Conservation (phyloP, 2,797 vertebrate species). For the Neosilurus mollespiculum region DNA sequence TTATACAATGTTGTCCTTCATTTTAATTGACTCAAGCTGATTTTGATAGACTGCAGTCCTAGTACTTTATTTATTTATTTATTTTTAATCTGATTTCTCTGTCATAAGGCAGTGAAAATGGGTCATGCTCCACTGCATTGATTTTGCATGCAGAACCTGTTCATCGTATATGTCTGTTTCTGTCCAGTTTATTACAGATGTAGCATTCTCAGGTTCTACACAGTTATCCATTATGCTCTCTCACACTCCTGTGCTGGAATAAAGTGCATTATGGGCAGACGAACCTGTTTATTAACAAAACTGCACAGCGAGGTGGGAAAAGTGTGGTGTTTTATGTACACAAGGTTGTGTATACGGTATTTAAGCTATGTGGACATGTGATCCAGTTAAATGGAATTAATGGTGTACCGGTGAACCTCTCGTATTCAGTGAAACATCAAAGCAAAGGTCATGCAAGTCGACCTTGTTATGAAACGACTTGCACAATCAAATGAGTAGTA, state of each 20-base stretch:
- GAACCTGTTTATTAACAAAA: conserved; percentile 29
- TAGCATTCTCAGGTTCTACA: background rate
- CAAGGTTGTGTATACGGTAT: background rate
- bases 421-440: too few species aligned
- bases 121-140: background rate
- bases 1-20: background rate
- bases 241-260: background rate
- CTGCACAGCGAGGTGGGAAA: background rate
- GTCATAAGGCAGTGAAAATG: background rate
- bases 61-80: background rate
- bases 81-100: background rate
- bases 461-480: background rate
- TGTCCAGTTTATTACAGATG: background rate
- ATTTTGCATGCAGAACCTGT: conserved; percentile 2
- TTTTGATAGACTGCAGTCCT: background rate
- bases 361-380: background rate
- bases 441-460: background rate
- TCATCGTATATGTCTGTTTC: background rate
- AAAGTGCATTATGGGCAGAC: background rate
- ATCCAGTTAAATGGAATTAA: background rate
- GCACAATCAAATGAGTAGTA: background rate
- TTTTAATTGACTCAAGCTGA: background rate
- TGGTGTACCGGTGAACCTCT: background rate
- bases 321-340: conserved; percentile 19
- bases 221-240: background rate